phyloP scores from a whole-genome alignment of 2,888 invertebrate genomes.

The Idaea straminata region DNA sequence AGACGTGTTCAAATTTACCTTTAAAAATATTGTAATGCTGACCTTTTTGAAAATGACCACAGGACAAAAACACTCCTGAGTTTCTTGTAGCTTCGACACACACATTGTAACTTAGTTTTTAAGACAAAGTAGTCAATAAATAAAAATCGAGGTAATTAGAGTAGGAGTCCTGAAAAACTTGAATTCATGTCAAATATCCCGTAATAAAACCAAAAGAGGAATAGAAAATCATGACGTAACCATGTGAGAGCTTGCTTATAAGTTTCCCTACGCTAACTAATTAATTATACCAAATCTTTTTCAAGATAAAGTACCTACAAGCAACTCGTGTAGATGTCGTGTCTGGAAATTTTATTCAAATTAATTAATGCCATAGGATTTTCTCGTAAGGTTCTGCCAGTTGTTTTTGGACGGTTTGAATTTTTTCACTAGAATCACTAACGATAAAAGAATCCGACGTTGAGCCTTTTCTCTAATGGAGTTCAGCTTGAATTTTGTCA shows the following conservation, averaged over 20 bases:
- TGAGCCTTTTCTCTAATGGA: slow-evolving; percentile 48
- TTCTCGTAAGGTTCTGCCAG: slow-evolving; percentile 19
- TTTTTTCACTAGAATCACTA: slow-evolving; percentile 35
- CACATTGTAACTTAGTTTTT: too few species aligned
- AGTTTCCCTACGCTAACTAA: not conserved
- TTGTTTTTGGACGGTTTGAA: slow-evolving; percentile 14
- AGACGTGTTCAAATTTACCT: not conserved
- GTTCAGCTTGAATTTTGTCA: slow-evolving; percentile 49
- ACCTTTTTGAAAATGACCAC: too few species aligned
- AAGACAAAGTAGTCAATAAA: too few species aligned
- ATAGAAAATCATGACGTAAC: too few species aligned
- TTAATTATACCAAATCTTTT: not conserved
- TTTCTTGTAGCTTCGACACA: too few species aligned
- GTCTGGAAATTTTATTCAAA: slow-evolving; percentile 21
- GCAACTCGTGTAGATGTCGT: not conserved
- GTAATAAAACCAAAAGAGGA: too few species aligned
- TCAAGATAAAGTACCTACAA: not conserved
- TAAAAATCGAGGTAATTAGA: too few species aligned
- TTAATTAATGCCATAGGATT: slow-evolving; percentile 24
- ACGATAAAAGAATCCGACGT: slow-evolving; percentile 45
- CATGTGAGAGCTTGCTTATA: too few species aligned
- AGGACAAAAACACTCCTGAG: too few species aligned
- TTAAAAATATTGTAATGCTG: not conserved
- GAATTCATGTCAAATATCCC: too few species aligned
- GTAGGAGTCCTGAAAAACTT: too few species aligned